Evolutionary conservation across 1,140 invertebrate genomes (phyloP), one percentile per base, ranked within the genome.

Genomic region (Oncopeltus fasciatus): DNA sequence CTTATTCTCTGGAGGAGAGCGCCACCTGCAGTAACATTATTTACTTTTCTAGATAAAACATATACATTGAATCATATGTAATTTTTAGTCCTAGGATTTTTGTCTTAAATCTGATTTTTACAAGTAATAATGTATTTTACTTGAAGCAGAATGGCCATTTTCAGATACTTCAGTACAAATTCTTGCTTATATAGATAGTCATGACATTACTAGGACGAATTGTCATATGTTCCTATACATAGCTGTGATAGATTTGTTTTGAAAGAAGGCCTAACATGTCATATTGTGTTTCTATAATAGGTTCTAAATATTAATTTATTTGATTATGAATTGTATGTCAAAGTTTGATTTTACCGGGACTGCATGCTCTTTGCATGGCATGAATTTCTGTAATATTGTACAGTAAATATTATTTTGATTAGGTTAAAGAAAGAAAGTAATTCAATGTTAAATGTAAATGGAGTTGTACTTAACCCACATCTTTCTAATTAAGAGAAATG

Each of bases 291-390:
- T 38, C 14, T 5, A 38, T 53, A 24, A 24, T 24, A 24, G 2
- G 49, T 24, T 8, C 26, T 26, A 53, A 53, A 53, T 20, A 46
- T 46, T n/a, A n/a, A n/a, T n/a, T n/a, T n/a, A n/a, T n/a, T 46
- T 18, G 18, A 18, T 16, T 53, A 53, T 14, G 49, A 53, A 53
- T 53, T 53, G 49, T 53, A 53, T 53, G 49, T 53, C 24, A 14
- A 53, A 53, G 12, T 24, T 53, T 53, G 14, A 53, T 53, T 53
- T 53, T 21, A 20, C 18, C 26, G 49, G 49, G 49, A 26, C 24
- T 53, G 49, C 49, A 53, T 53, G 49, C 49, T 53, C 21, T 20
- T 53, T 53, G 49, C 49, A 53, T 53, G 49, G 49, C 49, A 53
- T 53, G 49, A 24, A 24, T 53, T 53, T 53, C 49, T 24, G 21